These are phyloP conservation scores for Gallinago jamesoni DNA, from an alignment of 2,113 vertebrate species.

Conservation along the genomic window DNA sequence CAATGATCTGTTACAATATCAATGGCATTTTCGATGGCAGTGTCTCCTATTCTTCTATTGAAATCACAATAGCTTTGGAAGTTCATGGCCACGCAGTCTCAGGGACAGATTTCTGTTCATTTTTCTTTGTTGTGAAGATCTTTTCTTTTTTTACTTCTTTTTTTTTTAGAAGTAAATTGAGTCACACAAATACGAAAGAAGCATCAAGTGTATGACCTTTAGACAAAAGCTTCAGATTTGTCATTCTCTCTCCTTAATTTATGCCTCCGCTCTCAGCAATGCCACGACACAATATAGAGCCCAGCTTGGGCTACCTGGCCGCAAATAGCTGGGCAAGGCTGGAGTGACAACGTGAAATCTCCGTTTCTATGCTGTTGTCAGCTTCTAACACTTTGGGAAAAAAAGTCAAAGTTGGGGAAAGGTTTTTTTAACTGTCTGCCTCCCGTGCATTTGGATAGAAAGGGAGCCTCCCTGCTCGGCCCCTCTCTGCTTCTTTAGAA, in stretches of 20 bases:
- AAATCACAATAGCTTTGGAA: constrained; percentile 65
- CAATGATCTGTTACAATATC: constrained; percentile 68
- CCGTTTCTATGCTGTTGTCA: constrained; percentile 64
- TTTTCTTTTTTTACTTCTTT: background rate
- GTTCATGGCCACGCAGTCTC: constrained; percentile 51
- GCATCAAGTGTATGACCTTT: constrained; percentile 65
- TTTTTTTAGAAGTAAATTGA: constrained; percentile 54
- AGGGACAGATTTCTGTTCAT: constrained; percentile 64
- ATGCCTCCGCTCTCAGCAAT: background rate
- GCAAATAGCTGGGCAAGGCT: constrained; percentile 28
- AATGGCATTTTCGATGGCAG: constrained; percentile 61
- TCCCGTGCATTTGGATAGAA: constrained; percentile 21
- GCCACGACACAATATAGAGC: background rate
- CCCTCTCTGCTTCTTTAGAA: constrained; percentile 55
- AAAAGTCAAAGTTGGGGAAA: constrained; percentile 11
- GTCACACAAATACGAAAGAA: constrained; percentile 56
- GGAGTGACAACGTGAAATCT: constrained; percentile 55
- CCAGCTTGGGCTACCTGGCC: constrained; percentile 60
- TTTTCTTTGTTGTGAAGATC: constrained; percentile 65
- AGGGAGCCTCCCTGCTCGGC: background rate
- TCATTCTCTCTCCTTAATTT: constrained; percentile 54
- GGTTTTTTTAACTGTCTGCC: constrained; percentile 24
- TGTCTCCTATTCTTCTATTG: constrained; percentile 66
- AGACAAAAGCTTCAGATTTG: constrained; percentile 63
- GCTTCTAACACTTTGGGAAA: background rate